Evolutionary conservation across 1,140 invertebrate species (phyloP).

Genomic region (Solen grandis): DNA sequence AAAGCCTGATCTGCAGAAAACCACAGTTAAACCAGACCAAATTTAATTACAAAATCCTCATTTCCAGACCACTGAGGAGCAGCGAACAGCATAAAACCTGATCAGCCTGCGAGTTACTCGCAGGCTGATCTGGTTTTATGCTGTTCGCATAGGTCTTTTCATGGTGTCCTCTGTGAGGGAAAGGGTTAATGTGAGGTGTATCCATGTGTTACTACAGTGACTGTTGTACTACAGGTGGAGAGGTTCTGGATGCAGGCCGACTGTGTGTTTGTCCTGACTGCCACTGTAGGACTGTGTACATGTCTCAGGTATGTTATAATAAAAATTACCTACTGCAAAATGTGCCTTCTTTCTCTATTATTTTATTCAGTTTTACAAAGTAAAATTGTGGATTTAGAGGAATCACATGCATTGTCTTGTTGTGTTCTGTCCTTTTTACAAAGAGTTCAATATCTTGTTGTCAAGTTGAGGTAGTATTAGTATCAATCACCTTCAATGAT

Average conservation of each 20-base stretch:
- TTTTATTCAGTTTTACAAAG: too few species aligned
- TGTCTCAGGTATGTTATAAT: constrained; percentile 13
- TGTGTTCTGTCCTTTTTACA: too few species aligned
- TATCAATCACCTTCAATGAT: too few species aligned
- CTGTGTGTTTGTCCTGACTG: constrained; percentile 69
- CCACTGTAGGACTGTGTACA: constrained; percentile 58
- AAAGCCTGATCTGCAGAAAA: background rate
- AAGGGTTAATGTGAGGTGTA: too few species aligned
- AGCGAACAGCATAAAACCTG: background rate
- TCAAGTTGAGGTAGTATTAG: too few species aligned
- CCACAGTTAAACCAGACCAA: background rate
- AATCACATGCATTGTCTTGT: too few species aligned
- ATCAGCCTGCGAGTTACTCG: too few species aligned
- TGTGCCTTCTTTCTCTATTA: too few species aligned
- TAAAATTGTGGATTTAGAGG: too few species aligned
- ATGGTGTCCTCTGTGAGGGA: background rate
- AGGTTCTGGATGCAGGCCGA: constrained; percentile 79
- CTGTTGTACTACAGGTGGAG: constrained; percentile 69
- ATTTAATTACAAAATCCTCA: background rate
- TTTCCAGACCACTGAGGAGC: background rate
- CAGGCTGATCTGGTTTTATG: background rate
- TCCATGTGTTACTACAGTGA: background rate
- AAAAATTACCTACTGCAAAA: too few species aligned
- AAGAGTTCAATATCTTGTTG: too few species aligned
- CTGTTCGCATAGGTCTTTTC: background rate